Base-by-base conservation (phyloP, 2,888 invertebrate genomes). In the Tinea semifulvella region DNA sequence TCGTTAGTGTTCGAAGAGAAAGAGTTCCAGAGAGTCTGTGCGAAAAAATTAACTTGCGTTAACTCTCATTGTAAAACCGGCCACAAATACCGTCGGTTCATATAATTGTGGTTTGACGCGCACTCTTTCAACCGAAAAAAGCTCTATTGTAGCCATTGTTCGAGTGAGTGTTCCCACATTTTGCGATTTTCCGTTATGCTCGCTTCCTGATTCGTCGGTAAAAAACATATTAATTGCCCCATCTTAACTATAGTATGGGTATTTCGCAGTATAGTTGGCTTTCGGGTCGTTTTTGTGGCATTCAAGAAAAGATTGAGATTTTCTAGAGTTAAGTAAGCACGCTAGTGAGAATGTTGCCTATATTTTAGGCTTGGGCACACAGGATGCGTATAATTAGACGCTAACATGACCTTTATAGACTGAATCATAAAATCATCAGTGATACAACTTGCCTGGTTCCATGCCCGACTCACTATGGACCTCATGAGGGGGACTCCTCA, bases 81-180 rank as follows among this genome's bases (percentile, higher is more conserved):
- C 2, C 40, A 22, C 40, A 22, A 40, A 40, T 40, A 22, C 4
- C 22, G 20, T 17, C 4, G n/a, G 40, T 40, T 40, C 65, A 63
- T 63, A 66, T 72, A 79, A 79, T 79, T 77, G 60, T 65, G 58
- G 22, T 63, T 74, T 68, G 75, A 73, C 64, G 69, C 68, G 71
- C 68, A 63, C 74, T 76, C 74, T 74, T 74, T 61, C 70, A 66
- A 67, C 72, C 75, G 67, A 79, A 79, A 80, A 74, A 79, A 68
- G 59, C 55, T 56, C 18, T 72, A 67, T 70, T 27, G 68, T 72
- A 70, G 13, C 71, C 70, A 79, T 79, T 80, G 79, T 79, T 69
- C 55, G 55, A 59, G 56, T 55, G 60, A 54, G 64, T 67, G 65
- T 70, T 80, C 80, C 76, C 80, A 79, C 79, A 76, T 75, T 77